Percentiles rank a stretch among this genome's conserved stretches.
Conservation (phyloP, 92 coral and sea anemone genomes). For the Scolanthus callimorphus region DNA sequence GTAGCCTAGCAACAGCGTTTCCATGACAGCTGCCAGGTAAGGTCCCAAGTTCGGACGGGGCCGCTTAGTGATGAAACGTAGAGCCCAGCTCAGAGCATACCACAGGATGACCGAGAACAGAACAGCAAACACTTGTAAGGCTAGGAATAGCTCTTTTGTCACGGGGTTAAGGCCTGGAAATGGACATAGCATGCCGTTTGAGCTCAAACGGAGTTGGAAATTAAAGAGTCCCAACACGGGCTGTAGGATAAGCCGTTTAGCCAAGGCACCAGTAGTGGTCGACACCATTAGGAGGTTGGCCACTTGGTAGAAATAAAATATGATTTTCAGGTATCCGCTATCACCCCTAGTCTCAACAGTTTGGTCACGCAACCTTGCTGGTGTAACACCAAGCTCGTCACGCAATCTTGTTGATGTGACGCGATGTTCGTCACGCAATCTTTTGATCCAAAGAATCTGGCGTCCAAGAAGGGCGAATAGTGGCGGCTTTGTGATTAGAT, state of each 20-base stretch:
- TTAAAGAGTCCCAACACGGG: slow-evolving; percentile 64
- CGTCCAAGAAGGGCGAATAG: slow-evolving; percentile 29
- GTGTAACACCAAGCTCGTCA: too few relatives aligned
- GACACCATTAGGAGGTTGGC: slow-evolving; percentile 52
- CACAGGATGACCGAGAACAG: slow-evolving; percentile 20
- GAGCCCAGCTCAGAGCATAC: slow-evolving; percentile 25
- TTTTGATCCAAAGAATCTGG: slow-evolving; percentile 58
- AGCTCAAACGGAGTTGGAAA: slow-evolving; percentile 38
- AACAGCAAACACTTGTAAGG: slow-evolving; percentile 45
- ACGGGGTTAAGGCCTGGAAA: slow-evolving; percentile 70
- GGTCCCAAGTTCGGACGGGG: slow-evolving; percentile 46
- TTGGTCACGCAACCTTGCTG: too few relatives aligned
- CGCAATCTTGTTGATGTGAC: too few relatives aligned
- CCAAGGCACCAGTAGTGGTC: slow-evolving; percentile 10
- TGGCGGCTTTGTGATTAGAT: slow-evolving; percentile 63
- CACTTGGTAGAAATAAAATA: slow-evolving; percentile 81
- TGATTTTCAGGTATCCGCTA: slow-evolving; percentile 58
- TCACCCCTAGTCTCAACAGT: too few relatives aligned
- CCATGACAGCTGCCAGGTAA: slow-evolving; percentile 60
- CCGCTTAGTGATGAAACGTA: slow-evolving; percentile 23
- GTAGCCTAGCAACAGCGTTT: slow-evolving; percentile 85
- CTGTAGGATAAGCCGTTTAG: slow-evolving; percentile 19
- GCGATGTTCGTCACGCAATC: background rate
- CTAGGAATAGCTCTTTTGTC: slow-evolving; percentile 61
- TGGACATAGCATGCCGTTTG: slow-evolving; percentile 54